phyloP scores from a whole-genome alignment of 2,888 invertebrate genomes.

The Microplitis deprimator region DNA sequence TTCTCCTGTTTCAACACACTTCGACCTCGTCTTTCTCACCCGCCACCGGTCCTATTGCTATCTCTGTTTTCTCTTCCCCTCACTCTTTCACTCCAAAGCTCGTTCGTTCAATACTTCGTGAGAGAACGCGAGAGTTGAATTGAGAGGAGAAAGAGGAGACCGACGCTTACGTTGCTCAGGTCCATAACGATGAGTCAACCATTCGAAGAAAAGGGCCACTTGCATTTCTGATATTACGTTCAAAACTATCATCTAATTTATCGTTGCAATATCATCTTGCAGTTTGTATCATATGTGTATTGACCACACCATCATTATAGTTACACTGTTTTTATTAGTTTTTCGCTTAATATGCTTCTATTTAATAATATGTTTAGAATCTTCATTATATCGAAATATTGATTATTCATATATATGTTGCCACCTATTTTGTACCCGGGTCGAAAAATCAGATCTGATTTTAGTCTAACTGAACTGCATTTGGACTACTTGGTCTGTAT shows the following conservation, averaged over 20 bases:
- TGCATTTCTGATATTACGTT: slow-evolving; percentile 12
- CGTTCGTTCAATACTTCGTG: slow-evolving; percentile 67
- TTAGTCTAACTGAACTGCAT: too few species aligned
- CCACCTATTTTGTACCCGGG: too few species aligned
- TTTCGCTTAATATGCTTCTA: too few species aligned
- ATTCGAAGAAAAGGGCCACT: slow-evolving; percentile 3
- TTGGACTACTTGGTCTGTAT: too few species aligned
- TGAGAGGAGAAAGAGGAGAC: slow-evolving; percentile 15
- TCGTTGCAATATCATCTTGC: background rate
- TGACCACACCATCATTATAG: too few species aligned
- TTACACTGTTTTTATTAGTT: too few species aligned
- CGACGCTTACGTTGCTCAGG: slow-evolving; percentile 31
- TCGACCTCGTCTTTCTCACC: slow-evolving; percentile 42
- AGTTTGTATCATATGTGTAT: slow-evolving; percentile 47
- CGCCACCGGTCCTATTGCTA: slow-evolving; percentile 50
- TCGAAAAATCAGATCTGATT: too few species aligned
- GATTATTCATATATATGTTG: too few species aligned
- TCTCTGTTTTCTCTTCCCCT: slow-evolving; percentile 51
- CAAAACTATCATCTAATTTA: background rate
- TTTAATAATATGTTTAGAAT: too few species aligned
- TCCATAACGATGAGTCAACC: slow-evolving; percentile 9
- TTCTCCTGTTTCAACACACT: slow-evolving; percentile 36
- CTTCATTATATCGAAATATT: too few species aligned
- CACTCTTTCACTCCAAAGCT: slow-evolving; percentile 53
- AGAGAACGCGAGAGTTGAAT: slow-evolving; percentile 36